Conservation (phyloP, 1,140 invertebrate genomes). For the Cotesia glomerata region DNA sequence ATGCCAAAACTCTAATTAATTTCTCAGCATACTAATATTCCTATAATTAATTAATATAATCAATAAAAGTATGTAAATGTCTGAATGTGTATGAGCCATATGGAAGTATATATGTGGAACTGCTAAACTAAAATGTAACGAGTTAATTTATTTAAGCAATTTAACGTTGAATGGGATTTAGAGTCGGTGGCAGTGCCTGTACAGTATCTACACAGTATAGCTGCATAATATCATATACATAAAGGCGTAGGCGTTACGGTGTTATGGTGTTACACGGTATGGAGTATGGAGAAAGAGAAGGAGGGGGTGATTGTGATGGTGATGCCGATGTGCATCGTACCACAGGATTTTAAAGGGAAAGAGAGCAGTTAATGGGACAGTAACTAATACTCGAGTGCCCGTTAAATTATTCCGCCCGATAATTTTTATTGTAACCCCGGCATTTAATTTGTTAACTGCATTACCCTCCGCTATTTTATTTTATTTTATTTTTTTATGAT, state of each 20-base stretch:
- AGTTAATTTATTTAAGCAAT: conserved; percentile 38
- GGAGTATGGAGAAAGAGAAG: too few species aligned
- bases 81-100: too few species aligned
- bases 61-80: too few species aligned
- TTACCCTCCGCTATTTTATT: neutral
- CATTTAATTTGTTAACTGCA: conserved; percentile 14
- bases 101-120: too few species aligned
- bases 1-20: too few species aligned
- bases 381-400: conserved; percentile 36
- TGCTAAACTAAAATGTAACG: too few species aligned
- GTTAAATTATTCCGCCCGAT: conserved; percentile 38
- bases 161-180: conserved; percentile 10
- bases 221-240: neutral
- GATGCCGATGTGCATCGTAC: neutral
- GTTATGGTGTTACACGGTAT: too few species aligned
- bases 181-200: too few species aligned
- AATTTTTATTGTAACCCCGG: conserved; percentile 36
- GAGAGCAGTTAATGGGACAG: conserved; percentile 20
- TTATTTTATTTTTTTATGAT: neutral
- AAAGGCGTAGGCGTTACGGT: too few species aligned
- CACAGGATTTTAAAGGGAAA: conserved; percentile 14
- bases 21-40: too few species aligned
- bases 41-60: too few species aligned
- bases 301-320: neutral
- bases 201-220: too few species aligned